These are phyloP conservation scores for Cisticola juncidis DNA, from an alignment of 2,113 vertebrate genomes.

Conservation along the genomic window DNA sequence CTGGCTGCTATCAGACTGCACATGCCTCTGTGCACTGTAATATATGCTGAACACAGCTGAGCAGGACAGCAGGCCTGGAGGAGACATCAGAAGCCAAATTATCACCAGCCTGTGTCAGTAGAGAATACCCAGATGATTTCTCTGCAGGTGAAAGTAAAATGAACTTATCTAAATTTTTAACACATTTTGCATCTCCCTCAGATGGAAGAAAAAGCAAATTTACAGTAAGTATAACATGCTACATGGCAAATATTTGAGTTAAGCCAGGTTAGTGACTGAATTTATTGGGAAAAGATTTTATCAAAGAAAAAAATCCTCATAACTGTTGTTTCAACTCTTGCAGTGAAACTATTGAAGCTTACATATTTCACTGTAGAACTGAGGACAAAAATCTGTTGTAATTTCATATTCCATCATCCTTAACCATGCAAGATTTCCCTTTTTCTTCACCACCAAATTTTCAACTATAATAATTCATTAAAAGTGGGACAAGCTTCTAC, in stretches of 20 bases:
- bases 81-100: background rate
- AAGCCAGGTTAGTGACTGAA: background rate
- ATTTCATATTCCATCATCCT: background rate
- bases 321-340: background rate
- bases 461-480: background rate
- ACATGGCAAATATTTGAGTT: conserved; percentile 13
- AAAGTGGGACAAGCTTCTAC: background rate
- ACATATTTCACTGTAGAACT: background rate
- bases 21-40: background rate
- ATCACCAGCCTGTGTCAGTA: background rate
- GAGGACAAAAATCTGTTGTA: background rate
- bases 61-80: background rate
- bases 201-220: conserved; percentile 16
- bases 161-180: background rate
- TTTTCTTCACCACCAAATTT: background rate
- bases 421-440: background rate
- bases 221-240: background rate
- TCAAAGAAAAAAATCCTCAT: background rate
- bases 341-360: background rate
- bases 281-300: background rate
- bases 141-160: background rate
- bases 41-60: background rate
- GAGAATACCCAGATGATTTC: background rate
- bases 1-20: background rate
- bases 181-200: background rate